Base-by-base conservation (phyloP, 2,113 vertebrate genomes). In the Nothoprocta pentlandii region DNA sequence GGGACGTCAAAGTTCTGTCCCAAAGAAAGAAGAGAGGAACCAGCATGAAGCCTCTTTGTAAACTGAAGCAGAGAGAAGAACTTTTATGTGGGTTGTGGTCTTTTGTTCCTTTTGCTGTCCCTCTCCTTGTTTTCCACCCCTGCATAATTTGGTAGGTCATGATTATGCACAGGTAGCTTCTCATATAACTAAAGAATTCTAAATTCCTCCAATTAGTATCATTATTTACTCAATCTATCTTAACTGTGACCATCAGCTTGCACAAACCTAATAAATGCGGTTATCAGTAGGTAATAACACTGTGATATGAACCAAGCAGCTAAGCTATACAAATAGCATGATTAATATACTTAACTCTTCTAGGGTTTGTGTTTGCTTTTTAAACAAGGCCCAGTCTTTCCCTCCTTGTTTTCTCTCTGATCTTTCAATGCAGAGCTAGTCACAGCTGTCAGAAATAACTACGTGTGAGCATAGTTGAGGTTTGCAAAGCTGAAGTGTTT, bases 221-320 rank as follows among this genome's bases (percentile, higher is more conserved):
- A 5, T 47, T 92, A 85, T 93, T 94, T 94, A 85, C 73, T 87
- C 90, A 82, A 8, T 23, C 91, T 95, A 94, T 93, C 93, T 91
- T 95, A 95, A 94, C 95, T 96, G 88, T 63, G 32, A 64, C 92
- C 77, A 51, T 88, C 69, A 75, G 86, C 61, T 75, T 70, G 10
- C 68, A 70, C 83, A 88, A 79, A 8, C 26, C 68, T 73, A 56
- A 85, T 78, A 90, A 93, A 75, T 59, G 49, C 46, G 61, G 69
- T 74, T 94, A 93, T 96, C 88, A 53, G 85, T 26, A 47, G 76
- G 88, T 19, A 85, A 30, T 80, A 92, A 85, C 41, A 1, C 6
- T 34, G 46, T 2, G 47, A 49, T 82, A 34, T 2, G 32, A 69
- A 62, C 59, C 23, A 30, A 87, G 82, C 85, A 85, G 51, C 46